Evolutionary conservation across 1,140 invertebrate species (phyloP).

Genomic region (Plectrocnemia conspersa): DNA sequence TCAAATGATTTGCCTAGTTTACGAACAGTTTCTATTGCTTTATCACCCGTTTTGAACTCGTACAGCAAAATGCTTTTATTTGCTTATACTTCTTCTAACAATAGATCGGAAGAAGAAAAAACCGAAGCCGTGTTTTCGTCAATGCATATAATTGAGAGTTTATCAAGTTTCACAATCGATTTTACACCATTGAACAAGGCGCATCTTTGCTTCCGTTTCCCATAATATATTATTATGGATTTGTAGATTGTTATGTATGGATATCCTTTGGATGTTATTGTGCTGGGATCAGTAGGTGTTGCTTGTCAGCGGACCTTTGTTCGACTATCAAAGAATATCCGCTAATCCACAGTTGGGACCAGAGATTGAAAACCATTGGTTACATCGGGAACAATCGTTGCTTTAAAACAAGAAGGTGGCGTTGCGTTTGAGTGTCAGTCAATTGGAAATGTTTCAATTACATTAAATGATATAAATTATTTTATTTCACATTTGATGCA

Average conservation of each 20-base stretch:
- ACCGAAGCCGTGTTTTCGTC: not conserved
- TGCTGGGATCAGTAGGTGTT: constrained; percentile 3
- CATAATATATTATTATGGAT: constrained; percentile 6
- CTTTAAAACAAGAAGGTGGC: not conserved
- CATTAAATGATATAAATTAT: not conserved
- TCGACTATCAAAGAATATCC: not conserved
- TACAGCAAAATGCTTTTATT: not conserved
- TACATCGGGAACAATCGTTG: too few species aligned
- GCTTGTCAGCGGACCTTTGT: not conserved
- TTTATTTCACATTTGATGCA: not conserved
- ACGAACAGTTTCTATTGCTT: not conserved
- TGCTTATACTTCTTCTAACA: not conserved
- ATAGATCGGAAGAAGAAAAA: not conserved
- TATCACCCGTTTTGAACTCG: not conserved
- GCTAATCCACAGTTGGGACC: constrained; percentile 10
- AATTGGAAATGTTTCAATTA: not conserved
- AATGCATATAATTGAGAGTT: not conserved
- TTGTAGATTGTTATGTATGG: not conserved
- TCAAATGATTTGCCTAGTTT: not conserved
- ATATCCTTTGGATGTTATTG: constrained; percentile 7
- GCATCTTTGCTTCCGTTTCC: not conserved
- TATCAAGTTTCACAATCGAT: constrained; percentile 13
- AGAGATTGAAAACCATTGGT: not conserved
- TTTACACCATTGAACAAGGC: constrained; percentile 5
- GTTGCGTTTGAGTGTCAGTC: not conserved